phyloP scores from a whole-genome alignment of 1,140 invertebrate species.

The Euschistus heros region DNA sequence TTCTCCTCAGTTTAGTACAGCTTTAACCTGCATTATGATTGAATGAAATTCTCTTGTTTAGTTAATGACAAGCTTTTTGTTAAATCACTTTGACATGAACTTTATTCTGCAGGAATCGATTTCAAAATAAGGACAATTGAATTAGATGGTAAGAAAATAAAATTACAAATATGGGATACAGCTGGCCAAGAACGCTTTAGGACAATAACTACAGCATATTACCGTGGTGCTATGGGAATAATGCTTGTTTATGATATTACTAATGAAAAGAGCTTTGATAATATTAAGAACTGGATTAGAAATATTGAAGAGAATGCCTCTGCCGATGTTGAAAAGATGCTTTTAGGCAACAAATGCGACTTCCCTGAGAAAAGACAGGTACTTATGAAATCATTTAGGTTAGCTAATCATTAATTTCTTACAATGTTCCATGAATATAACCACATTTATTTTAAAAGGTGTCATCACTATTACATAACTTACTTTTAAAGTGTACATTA shows the following conservation, averaged over 20 bases:
- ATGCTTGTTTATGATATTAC: slow-evolving; percentile 99
- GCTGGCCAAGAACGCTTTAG: slow-evolving; percentile 93
- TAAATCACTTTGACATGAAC: not conserved
- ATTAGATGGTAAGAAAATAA: slow-evolving; percentile 95
- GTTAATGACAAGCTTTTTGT: too few species aligned
- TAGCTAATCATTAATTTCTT: too few species aligned
- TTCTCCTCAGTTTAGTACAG: too few species aligned
- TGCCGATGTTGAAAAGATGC: slow-evolving; percentile 90
- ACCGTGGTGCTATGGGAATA: slow-evolving; percentile 97
- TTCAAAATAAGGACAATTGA: slow-evolving; percentile 99
- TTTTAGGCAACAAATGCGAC: slow-evolving; percentile 91
- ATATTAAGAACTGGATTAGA: slow-evolving; percentile 97
- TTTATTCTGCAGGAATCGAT: slow-evolving; percentile 70
- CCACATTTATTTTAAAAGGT: too few species aligned
- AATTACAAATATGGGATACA: slow-evolving; percentile 97
- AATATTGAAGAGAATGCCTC: slow-evolving; percentile 97
- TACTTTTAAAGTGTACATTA: not conserved
- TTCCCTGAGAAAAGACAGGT: slow-evolving; percentile 80
- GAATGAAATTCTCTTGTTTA: too few species aligned
- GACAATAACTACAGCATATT: slow-evolving; percentile 97
- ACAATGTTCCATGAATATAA: too few species aligned
- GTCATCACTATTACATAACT: not conserved
- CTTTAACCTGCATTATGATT: too few species aligned
- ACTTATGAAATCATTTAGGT: too few species aligned
- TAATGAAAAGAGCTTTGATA: slow-evolving; percentile 96